Evolutionary conservation across 1,140 invertebrate species (phyloP).

Genomic region (Solenopsis fugax): DNA sequence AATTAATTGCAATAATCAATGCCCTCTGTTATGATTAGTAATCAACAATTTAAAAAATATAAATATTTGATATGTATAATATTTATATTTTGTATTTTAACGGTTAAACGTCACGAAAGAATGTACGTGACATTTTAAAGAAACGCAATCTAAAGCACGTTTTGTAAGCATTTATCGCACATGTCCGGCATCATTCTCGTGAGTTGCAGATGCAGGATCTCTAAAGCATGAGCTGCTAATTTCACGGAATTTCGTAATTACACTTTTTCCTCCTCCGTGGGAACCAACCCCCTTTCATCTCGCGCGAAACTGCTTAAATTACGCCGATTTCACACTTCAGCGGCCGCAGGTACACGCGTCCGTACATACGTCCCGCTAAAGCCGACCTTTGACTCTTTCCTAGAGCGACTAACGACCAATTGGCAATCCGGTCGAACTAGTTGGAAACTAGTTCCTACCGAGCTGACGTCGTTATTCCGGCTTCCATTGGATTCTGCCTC

Average conservation of each 20-base stretch:
- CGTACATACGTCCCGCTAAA: constrained; percentile 38
- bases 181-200: background rate
- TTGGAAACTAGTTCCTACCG: constrained; percentile 67
- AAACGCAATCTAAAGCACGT: background rate
- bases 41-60: background rate
- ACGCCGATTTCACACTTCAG: constrained; percentile 67
- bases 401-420: constrained; percentile 57
- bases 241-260: constrained; percentile 67
- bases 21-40: background rate
- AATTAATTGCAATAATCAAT: background rate
- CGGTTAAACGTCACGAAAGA: background rate
- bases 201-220: constrained; percentile 1
- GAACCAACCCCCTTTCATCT: constrained; percentile 43
- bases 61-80: background rate
- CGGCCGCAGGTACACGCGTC: constrained; percentile 29
- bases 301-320: constrained; percentile 66
- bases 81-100: background rate
- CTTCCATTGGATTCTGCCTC: constrained; percentile 37
- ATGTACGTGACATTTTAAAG: background rate
- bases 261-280: constrained; percentile 22
- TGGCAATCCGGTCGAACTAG: constrained; percentile 67
- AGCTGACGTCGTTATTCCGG: constrained; percentile 70
- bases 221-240: constrained; percentile 53
- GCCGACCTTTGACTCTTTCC: constrained; percentile 65
- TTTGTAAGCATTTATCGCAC: background rate